phyloP scores from a whole-genome alignment of 2,113 vertebrate genomes.

The Pavo muticus region DNA sequence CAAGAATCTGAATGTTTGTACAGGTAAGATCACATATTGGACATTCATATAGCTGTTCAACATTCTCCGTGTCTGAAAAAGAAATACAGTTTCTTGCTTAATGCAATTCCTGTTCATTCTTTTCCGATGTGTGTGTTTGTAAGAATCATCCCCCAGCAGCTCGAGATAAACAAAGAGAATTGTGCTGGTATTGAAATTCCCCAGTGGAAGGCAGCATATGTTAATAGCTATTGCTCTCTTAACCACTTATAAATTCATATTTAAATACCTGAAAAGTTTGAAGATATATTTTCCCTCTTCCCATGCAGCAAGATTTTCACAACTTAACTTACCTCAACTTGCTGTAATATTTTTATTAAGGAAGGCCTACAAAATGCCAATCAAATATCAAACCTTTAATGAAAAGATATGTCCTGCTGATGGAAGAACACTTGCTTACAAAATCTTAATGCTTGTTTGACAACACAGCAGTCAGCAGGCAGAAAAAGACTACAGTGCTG shows the following conservation, averaged over 20 bases:
- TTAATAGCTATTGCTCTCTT: background rate
- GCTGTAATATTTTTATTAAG: background rate
- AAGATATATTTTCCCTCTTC: background rate
- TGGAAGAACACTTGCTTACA: background rate
- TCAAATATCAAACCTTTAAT: background rate
- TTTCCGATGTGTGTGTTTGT: background rate
- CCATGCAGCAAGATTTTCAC: background rate
- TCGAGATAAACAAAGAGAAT: background rate
- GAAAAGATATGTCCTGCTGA: background rate
- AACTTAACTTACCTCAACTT: background rate
- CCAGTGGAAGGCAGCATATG: background rate
- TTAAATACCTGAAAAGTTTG: background rate
- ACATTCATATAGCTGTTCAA: slow-evolving; percentile 80
- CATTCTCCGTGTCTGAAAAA: slow-evolving; percentile 46
- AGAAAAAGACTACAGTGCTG: background rate
- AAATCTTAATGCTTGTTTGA: background rate
- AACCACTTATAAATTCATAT: background rate
- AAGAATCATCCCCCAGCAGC: background rate
- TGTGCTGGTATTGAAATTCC: background rate
- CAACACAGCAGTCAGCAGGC: background rate
- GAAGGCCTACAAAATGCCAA: background rate
- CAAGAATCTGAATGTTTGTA: slow-evolving; percentile 79
- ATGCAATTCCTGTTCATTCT: background rate
- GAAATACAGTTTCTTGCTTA: background rate
- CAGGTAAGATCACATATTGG: slow-evolving; percentile 88